Conservation (phyloP, 1,140 invertebrate species). For the Ips nitidus region DNA sequence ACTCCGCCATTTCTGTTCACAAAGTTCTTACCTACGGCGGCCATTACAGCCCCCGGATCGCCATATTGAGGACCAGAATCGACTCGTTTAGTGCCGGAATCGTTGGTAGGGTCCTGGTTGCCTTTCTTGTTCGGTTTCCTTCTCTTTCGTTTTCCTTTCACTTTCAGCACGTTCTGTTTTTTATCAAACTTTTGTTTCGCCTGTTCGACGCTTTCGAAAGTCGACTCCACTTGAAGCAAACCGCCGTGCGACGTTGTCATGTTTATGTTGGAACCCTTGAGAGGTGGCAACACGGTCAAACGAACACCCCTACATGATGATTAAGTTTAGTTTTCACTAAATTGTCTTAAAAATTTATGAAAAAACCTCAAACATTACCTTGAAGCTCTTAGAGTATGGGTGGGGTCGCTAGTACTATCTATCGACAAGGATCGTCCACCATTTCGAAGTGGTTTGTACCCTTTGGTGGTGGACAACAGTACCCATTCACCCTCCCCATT, state of each 20-base stretch:
- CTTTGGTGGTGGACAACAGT: slow-evolving; percentile 73
- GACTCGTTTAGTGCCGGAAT: slow-evolving; percentile 6
- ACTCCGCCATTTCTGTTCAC: no score
- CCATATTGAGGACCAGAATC: slow-evolving; percentile 31
- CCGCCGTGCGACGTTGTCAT: slow-evolving; percentile 75
- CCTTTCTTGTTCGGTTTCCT: slow-evolving; percentile 24
- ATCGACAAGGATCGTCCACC: slow-evolving; percentile 53
- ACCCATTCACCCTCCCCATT: slow-evolving; percentile 75
- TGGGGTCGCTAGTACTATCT: slow-evolving; percentile 21
- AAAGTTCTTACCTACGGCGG: slow-evolving; percentile 57
- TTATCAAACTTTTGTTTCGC: slow-evolving; percentile 42
- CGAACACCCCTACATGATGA: slow-evolving; percentile 52
- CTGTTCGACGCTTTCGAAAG: slow-evolving; percentile 69
- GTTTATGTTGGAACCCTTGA: slow-evolving; percentile 63
- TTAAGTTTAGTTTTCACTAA: neutral
- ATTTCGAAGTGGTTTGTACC: slow-evolving; percentile 59
- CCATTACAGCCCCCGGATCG: slow-evolving; percentile 64
- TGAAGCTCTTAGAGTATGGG: slow-evolving; percentile 20
- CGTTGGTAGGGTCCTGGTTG: neutral
- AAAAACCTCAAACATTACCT: slow-evolving; percentile 12
- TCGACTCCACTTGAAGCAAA: slow-evolving; percentile 71
- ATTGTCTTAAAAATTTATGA: slow-evolving; percentile 5
- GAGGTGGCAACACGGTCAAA: slow-evolving; percentile 69
- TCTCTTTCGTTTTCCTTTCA: slow-evolving; percentile 24
- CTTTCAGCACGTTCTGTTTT: slow-evolving; percentile 36